These are phyloP conservation scores for Gavia stellata DNA, from an alignment of 2,113 vertebrate genomes.

Conservation along the genomic window DNA sequence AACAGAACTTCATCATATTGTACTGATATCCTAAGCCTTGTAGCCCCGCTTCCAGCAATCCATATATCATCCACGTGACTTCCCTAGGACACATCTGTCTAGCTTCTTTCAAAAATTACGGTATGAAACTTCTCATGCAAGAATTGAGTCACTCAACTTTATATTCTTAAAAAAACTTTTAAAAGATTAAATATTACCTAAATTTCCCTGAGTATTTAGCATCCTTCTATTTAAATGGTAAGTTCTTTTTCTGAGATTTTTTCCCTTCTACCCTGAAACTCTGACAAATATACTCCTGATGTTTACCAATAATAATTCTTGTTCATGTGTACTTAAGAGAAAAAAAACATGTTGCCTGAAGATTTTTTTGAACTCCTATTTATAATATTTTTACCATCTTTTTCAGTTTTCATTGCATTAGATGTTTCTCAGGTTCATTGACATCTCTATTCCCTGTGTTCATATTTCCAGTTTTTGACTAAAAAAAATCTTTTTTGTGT, in stretches of 20 bases:
- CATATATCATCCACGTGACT: not conserved
- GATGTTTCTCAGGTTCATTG: not conserved
- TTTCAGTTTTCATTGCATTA: not conserved
- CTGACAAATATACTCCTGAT: not conserved
- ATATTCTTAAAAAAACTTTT: not conserved
- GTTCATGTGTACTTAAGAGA: not conserved
- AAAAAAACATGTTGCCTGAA: not conserved
- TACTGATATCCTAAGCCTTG: not conserved
- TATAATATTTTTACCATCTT: not conserved
- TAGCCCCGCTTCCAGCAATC: not conserved
- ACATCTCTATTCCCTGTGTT: not conserved
- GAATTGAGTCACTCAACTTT: not conserved
- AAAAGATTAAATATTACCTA: not conserved
- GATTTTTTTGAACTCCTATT: not conserved
- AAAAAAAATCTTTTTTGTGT: conserved; percentile 55
- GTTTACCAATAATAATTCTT: not conserved
- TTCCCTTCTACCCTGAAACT: not conserved
- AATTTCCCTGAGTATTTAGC: not conserved
- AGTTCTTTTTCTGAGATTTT: not conserved
- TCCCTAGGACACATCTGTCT: not conserved
- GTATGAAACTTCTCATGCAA: not conserved
- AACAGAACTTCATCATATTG: not conserved
- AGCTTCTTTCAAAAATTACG: not conserved
- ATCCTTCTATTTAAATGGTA: not conserved
- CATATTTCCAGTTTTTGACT: conserved; percentile 52